Evolutionary conservation across 2,113 vertebrate species (phyloP).

Genomic region (Sebastes schlegelii): DNA sequence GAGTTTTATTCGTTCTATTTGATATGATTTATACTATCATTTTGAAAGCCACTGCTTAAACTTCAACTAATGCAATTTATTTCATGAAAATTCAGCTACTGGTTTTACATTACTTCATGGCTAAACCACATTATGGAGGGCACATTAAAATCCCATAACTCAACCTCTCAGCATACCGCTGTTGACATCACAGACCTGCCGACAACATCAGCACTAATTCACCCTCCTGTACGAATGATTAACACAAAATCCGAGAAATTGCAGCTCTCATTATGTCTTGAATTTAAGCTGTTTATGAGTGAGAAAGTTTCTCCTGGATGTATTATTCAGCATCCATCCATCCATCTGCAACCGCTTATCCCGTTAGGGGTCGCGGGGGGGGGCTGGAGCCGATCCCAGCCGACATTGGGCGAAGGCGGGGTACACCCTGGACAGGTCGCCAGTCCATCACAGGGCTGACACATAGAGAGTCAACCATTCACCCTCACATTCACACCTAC

Average conservation of each 20-base stretch:
- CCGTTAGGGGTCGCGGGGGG: too few species aligned
- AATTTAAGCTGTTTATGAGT: background rate
- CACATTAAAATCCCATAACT: background rate
- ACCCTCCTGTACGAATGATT: too few species aligned
- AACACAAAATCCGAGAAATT: background rate
- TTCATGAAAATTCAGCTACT: background rate
- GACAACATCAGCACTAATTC: background rate
- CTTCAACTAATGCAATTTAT: background rate
- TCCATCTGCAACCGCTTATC: too few species aligned
- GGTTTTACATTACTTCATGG: background rate
- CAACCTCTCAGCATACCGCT: background rate
- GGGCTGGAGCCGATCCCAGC: too few species aligned
- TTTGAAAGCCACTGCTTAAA: background rate
- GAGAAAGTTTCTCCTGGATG: background rate
- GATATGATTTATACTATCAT: background rate
- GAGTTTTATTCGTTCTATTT: background rate
- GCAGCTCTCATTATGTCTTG: background rate
- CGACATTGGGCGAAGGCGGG: too few species aligned
- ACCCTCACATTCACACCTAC: too few species aligned
- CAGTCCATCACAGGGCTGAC: too few species aligned
- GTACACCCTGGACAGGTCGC: too few species aligned
- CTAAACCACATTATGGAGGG: background rate
- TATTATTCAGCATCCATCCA: conserved; percentile 7
- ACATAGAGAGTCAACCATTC: too few species aligned
- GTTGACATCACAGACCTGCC: background rate